These are phyloP conservation scores for Phalacrocorax brasilianus DNA, from an alignment of 2,113 vertebrate species.

Conservation along the genomic window DNA sequence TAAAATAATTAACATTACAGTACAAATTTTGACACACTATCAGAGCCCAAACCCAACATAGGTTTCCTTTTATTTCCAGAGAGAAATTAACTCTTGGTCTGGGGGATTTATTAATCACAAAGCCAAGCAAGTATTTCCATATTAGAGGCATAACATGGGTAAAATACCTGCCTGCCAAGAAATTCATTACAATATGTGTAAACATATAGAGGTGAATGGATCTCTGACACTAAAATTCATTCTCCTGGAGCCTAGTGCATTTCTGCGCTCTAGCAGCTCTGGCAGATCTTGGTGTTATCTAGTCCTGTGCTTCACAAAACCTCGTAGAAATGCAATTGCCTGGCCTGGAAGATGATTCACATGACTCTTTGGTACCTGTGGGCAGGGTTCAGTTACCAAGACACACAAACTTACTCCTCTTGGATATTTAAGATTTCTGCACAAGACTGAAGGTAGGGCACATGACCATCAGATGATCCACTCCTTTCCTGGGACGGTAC, in stretches of 20 bases:
- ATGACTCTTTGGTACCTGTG: neutral
- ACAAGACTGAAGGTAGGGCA: neutral
- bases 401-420: neutral
- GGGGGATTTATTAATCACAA: neutral
- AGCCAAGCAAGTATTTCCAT: neutral
- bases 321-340: accelerated
- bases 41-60: neutral
- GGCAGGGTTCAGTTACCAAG: neutral
- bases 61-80: neutral
- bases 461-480: neutral
- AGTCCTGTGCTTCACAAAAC: neutral
- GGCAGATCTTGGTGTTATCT: neutral
- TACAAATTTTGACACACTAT: neutral
- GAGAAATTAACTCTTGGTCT: neutral
- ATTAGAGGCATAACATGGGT: neutral
- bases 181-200: neutral
- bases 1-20: too few species aligned
- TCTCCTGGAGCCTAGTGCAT: neutral
- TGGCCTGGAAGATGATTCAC: neutral
- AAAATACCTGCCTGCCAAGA: neutral
- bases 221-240: neutral
- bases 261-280: neutral
- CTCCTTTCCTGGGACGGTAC: neutral
- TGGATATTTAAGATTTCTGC: neutral
- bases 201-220: neutral